Conservation (phyloP, 1,140 invertebrate genomes). For the Dinothrombium tinctorium region DNA sequence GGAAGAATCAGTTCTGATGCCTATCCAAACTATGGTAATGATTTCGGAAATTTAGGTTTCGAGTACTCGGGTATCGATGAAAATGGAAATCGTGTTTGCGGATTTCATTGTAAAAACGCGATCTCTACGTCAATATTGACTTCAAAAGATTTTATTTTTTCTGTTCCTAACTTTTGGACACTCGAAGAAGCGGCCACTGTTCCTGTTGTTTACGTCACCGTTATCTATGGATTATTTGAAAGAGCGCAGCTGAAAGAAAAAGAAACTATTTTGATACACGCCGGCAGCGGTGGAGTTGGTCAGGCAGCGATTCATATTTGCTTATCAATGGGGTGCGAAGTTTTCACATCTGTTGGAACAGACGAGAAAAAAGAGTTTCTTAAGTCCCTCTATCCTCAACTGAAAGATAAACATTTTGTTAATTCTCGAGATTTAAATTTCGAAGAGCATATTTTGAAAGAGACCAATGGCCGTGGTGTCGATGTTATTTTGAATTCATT, state of each 20-base stretch:
- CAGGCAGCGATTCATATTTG: constrained; percentile 85
- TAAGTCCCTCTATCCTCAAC: constrained; percentile 56
- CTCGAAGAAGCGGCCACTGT: constrained; percentile 76
- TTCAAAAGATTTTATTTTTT: constrained; percentile 48
- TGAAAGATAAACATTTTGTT: constrained; percentile 32
- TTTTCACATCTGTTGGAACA: constrained; percentile 65
- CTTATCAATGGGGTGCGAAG: constrained; percentile 53
- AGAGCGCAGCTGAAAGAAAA: constrained; percentile 56
- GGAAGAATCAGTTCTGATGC: neutral
- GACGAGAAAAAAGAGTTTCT: constrained; percentile 67
- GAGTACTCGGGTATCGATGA: constrained; percentile 56
- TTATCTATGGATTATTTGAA: constrained; percentile 59
- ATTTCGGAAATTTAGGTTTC: no score
- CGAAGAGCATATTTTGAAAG: constrained; percentile 21
- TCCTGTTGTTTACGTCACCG: constrained; percentile 78
- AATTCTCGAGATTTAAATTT: constrained; percentile 30
- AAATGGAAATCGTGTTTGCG: constrained; percentile 61
- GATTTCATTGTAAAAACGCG: constrained; percentile 61
- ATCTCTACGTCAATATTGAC: constrained; percentile 65
- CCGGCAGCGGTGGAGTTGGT: constrained; percentile 83
- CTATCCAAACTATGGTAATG: neutral
- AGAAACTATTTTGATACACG: constrained; percentile 70
- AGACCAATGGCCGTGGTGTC: constrained; percentile 42
- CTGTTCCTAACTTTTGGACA: constrained; percentile 65
- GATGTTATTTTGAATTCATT: constrained; percentile 81